phyloP scores from a whole-genome alignment of 2,797 vertebrate species.

The Squalus acanthias region DNA sequence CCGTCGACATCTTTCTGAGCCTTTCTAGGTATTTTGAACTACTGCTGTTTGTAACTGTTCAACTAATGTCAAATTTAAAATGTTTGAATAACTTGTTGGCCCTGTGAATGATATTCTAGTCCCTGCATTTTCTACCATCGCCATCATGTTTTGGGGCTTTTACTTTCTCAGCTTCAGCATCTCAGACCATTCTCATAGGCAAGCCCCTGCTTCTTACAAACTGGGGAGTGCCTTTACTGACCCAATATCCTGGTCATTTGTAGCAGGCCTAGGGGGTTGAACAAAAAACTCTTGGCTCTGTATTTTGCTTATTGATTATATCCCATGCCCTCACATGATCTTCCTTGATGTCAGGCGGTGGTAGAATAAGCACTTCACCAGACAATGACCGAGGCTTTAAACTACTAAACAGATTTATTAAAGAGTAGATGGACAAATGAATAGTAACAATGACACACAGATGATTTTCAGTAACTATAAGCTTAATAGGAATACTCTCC shows the following conservation, averaged over 20 bases:
- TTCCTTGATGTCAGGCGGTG: background rate
- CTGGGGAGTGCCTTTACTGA: background rate
- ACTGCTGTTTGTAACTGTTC: background rate
- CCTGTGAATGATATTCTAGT: background rate
- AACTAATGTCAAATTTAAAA: background rate
- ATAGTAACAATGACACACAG: background rate
- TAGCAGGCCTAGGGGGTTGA: background rate
- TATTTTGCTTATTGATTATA: background rate
- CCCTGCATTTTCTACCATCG: background rate
- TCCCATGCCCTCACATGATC: background rate
- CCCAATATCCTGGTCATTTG: background rate
- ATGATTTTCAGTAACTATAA: background rate
- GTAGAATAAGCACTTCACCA: background rate
- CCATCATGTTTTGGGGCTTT: background rate
- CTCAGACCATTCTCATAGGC: too few species aligned
- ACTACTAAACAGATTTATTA: background rate
- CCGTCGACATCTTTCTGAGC: background rate
- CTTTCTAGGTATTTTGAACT: too few species aligned
- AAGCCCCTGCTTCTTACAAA: background rate
- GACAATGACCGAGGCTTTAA: background rate
- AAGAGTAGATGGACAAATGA: background rate
- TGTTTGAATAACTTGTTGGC: background rate
- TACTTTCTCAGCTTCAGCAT: background rate
- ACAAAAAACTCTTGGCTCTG: background rate
- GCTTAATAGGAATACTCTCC: background rate